Conservation (phyloP, 2,113 vertebrate species). For the Lasiurus borealis region DNA sequence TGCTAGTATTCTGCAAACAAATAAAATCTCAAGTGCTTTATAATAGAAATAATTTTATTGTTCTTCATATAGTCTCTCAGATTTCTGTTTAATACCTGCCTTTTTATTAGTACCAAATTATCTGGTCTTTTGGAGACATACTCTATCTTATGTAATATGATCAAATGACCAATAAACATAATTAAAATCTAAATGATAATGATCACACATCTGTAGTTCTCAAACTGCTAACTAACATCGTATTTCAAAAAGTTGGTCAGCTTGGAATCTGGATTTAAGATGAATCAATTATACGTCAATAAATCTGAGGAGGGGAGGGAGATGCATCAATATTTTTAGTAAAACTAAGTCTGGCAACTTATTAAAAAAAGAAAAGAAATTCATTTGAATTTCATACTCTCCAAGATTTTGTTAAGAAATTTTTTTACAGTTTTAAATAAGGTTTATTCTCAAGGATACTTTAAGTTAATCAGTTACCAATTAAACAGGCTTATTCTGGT, state of each 20-base stretch:
- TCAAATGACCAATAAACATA: constrained; percentile 15
- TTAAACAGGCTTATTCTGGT: background rate
- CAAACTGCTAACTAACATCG: background rate
- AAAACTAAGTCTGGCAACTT: constrained; percentile 31
- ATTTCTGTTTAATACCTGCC: background rate
- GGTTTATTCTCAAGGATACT: background rate
- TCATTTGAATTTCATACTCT: constrained; percentile 31
- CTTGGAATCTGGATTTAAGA: constrained; percentile 44
- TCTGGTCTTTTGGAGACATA: too few relatives aligned
- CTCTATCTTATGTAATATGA: background rate
- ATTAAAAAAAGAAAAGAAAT: background rate
- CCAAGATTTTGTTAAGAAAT: constrained; percentile 33
- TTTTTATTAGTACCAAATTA: background rate
- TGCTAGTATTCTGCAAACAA: background rate
- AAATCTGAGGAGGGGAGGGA: background rate
- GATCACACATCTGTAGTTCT: background rate
- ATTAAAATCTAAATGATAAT: constrained; percentile 18
- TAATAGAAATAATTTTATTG: background rate
- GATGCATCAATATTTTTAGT: background rate
- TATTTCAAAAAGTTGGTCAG: constrained; percentile 16
- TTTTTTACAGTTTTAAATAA: constrained; percentile 28
- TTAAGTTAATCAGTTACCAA: background rate
- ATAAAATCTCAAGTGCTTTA: background rate
- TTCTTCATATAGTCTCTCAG: background rate
- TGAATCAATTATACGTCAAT: background rate